phyloP scores from a whole-genome alignment of 2,888 invertebrate species.

The Operophtera brumata region DNA sequence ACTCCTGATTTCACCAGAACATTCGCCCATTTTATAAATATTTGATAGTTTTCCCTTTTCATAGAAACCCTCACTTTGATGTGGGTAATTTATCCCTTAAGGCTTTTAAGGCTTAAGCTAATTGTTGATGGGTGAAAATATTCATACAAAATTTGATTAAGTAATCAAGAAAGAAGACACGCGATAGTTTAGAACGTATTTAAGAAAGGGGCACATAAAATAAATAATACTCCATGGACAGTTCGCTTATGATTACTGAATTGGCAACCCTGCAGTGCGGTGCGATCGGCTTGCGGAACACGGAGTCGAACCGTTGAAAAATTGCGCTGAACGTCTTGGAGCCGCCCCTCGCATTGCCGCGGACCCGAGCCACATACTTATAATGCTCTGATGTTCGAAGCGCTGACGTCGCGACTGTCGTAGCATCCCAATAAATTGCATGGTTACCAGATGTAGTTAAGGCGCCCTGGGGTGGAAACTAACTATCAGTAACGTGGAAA shows the following conservation, averaged over 20 bases:
- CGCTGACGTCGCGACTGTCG: conserved; percentile 28
- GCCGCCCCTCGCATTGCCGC: conserved; percentile 59
- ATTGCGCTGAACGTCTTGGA: conserved; percentile 73
- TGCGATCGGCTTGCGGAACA: conserved; percentile 67
- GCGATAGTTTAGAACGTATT: no score
- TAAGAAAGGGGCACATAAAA: no score
- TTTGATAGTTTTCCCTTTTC: no score
- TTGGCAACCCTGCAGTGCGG: conserved; percentile 49
- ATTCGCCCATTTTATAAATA: no score
- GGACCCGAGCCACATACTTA: conserved; percentile 70
- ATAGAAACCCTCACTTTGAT: no score
- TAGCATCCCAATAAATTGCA: conserved; percentile 24
- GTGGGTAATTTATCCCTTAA: no score
- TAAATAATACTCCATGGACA: no score
- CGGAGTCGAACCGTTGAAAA: conserved; percentile 74
- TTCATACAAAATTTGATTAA: no score
- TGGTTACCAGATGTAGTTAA: conserved; percentile 26
- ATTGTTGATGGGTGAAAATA: no score
- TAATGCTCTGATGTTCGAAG: conserved; percentile 47
- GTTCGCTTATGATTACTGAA: conserved; percentile 8
- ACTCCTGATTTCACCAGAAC: no score
- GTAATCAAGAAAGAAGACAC: no score
- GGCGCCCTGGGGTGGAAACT: conserved; percentile 22
- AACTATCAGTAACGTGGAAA: conserved; percentile 16
- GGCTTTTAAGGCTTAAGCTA: no score